Percentiles rank a stretch among this genome's conserved stretches.
Evolutionary conservation across 2,888 invertebrate species (phyloP).

Genomic region (Eristalis arbustorum): DNA sequence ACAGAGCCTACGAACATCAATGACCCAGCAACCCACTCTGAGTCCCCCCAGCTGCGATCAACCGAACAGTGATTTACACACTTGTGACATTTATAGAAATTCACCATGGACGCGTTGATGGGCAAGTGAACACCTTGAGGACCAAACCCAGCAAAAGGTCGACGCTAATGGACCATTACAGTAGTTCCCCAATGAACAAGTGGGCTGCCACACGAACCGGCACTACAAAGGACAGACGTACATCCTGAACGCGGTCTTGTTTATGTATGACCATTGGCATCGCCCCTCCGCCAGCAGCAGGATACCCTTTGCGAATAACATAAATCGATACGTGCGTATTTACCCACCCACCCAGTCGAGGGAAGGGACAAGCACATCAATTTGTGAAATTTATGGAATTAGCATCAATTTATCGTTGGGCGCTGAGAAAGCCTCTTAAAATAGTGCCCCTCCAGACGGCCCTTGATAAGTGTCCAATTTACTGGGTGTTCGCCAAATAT

Average conservation of each 20-base stretch:
- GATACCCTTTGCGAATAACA: neutral
- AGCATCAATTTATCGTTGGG: neutral
- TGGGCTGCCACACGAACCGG: neutral
- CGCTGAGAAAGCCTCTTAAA: slow-evolving; percentile 22
- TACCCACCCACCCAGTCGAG: neutral
- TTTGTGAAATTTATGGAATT: slow-evolving; percentile 19
- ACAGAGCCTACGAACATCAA: too few relatives aligned
- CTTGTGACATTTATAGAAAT: neutral
- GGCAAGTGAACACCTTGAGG: slow-evolving; percentile 5
- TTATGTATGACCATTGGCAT: neutral
- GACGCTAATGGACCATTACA: neutral
- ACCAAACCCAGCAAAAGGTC: neutral
- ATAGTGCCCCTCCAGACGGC: neutral
- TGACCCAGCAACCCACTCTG: too few relatives aligned
- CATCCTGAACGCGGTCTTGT: neutral
- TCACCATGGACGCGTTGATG: neutral
- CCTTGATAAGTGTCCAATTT: neutral
- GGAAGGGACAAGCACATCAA: slow-evolving; percentile 12
- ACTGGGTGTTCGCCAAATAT: neutral
- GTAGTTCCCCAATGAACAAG: neutral
- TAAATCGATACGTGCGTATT: neutral
- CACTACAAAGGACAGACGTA: neutral
- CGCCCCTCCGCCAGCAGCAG: too few relatives aligned
- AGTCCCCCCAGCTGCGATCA: too few relatives aligned
- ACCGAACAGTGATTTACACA: neutral